Evolutionary conservation across 1,140 invertebrate species (phyloP).

Genomic region (Drosophila pallidifrons): DNA sequence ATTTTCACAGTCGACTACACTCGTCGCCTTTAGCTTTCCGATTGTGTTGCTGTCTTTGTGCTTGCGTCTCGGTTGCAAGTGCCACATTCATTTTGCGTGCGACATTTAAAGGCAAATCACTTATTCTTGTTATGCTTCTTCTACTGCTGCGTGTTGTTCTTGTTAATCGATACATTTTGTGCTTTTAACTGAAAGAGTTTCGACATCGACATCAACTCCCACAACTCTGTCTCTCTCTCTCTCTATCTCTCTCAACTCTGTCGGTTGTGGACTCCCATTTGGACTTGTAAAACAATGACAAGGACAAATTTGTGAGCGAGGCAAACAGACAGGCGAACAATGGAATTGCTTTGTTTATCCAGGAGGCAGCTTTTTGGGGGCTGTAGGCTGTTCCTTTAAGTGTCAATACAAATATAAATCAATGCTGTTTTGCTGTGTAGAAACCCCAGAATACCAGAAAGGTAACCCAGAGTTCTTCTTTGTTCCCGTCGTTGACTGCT

Average conservation of each 20-base stretch:
- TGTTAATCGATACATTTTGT: conserved; percentile 49
- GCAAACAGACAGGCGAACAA: conserved; percentile 48
- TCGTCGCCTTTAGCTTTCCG: neutral
- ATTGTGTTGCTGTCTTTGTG: too few relatives aligned
- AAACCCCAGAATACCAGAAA: conserved; percentile 34
- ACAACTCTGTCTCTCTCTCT: neutral
- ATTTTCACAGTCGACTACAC: too few relatives aligned
- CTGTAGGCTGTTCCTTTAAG: conserved; percentile 44
- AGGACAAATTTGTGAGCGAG: conserved; percentile 69
- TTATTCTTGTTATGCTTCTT: neutral
- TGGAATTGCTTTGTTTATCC: conserved; percentile 25
- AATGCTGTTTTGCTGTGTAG: conserved; percentile 48
- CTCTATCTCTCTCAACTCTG: neutral
- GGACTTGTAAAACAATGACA: conserved; percentile 74
- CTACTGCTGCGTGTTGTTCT: conserved; percentile 12
- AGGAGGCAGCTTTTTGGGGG: neutral
- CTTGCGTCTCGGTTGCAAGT: neutral
- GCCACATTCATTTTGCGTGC: conserved; percentile 1
- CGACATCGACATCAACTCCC: neutral
- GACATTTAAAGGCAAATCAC: conserved; percentile 33
- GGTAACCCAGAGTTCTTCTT: conserved; percentile 44
- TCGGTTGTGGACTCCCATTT: conserved; percentile 33
- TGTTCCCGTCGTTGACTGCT: conserved; percentile 30
- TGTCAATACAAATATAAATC: conserved; percentile 79
- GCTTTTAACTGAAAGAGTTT: conserved; percentile 40